phyloP scores from a whole-genome alignment of 2,888 invertebrate species.

The Drosophila leonis region DNA sequence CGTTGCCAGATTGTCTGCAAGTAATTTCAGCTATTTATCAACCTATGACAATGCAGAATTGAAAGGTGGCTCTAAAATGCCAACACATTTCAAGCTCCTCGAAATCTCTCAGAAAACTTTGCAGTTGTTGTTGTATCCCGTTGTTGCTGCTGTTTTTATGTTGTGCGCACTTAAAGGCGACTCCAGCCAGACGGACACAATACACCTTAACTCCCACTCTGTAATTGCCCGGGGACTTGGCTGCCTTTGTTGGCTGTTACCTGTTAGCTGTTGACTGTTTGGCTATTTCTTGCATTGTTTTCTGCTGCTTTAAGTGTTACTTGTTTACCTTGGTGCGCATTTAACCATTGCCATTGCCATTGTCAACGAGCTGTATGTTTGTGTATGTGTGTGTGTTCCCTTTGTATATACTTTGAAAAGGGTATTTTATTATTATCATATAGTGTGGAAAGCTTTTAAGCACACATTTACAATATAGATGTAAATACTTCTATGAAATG shows the following conservation, averaged over 20 bases:
- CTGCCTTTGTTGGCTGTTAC: slow-evolving; percentile 19
- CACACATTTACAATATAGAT: not conserved
- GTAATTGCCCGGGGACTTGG: slow-evolving; percentile 14
- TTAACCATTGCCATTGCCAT: slow-evolving; percentile 57
- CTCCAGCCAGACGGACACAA: slow-evolving; percentile 1
- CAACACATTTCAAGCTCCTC: slow-evolving; percentile 32
- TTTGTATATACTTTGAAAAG: slow-evolving; percentile 19
- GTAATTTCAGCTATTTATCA: slow-evolving; percentile 77
- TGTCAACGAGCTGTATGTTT: slow-evolving; percentile 7
- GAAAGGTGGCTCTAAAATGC: slow-evolving; percentile 55
- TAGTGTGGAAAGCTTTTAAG: not conserved
- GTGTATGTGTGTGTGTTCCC: slow-evolving; percentile 39
- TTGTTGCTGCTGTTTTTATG: slow-evolving; percentile 28
- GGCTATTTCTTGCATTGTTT: slow-evolving; percentile 67
- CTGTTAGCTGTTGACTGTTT: slow-evolving; percentile 46
- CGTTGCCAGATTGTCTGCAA: slow-evolving; percentile 36
- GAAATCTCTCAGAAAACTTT: slow-evolving; percentile 48
- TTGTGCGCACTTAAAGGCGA: slow-evolving; percentile 52
- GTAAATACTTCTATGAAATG: not conserved
- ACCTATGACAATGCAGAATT: slow-evolving; percentile 76
- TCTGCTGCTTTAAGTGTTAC: slow-evolving; percentile 74
- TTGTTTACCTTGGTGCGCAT: slow-evolving; percentile 74
- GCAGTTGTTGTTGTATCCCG: slow-evolving; percentile 37
- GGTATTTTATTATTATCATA: not conserved
- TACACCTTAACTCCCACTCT: not conserved